These are phyloP conservation scores for Drosophila setifemur DNA, from an alignment of 1,140 invertebrate species.

Conservation along the genomic window DNA sequence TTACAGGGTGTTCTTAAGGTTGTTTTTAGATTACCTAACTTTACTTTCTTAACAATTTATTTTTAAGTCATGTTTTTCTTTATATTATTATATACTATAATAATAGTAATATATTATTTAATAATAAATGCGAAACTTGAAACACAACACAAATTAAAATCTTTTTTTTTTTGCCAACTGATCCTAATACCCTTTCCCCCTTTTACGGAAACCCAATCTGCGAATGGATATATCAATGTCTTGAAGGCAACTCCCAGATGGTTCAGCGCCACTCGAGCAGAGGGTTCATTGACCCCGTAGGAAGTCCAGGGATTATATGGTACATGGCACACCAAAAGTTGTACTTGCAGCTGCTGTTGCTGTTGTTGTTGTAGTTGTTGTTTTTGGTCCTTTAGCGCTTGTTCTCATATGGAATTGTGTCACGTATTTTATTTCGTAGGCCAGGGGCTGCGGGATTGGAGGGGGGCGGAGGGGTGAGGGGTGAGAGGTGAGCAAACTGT, in stretches of 20 bases:
- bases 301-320: conserved; percentile 15
- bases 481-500: conserved; percentile 3
- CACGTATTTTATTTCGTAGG: conserved; percentile 68
- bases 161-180: no score
- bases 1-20: no score
- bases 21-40: no score
- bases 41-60: no score
- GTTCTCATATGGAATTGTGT: conserved; percentile 50
- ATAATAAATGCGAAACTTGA: no score
- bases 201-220: no score
- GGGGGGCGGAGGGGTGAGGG: background rate
- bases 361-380: conserved; percentile 7
- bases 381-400: conserved; percentile 4
- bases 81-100: no score
- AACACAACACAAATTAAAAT: no score
- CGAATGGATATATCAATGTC: background rate
- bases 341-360: conserved; percentile 1
- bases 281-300: conserved; percentile 20
- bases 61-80: no score
- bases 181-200: background rate
- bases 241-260: background rate
- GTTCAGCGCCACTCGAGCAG: background rate
- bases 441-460: background rate
- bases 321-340: conserved; percentile 16
- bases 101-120: no score